phyloP scores from a whole-genome alignment of 2,113 vertebrate species.

The Australoheros scitulus region DNA sequence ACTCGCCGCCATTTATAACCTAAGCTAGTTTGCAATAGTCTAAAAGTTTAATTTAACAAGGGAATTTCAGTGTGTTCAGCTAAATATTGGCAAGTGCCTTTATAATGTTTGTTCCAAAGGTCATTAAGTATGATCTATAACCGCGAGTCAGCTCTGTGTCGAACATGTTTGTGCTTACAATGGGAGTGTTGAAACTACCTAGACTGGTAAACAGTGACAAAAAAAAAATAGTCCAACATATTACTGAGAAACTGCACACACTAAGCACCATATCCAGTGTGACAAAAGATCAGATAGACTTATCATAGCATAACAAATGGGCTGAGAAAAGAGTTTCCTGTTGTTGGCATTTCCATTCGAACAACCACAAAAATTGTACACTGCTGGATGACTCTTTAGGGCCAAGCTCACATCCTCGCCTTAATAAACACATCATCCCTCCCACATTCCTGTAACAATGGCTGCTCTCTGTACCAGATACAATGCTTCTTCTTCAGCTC shows the following conservation, averaged over 20 bases:
- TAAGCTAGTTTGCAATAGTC: fast-evolving
- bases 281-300: neutral
- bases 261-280: neutral
- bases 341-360: conserved; percentile 4
- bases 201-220: neutral
- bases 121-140: neutral
- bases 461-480: conserved; percentile 34
- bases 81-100: neutral
- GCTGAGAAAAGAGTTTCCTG: neutral
- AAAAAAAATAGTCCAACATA: neutral
- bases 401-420: neutral
- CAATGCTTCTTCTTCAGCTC: conserved; percentile 39
- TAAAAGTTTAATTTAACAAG: neutral
- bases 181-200: neutral
- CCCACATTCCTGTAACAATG: conserved; percentile 67
- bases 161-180: neutral
- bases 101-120: neutral
- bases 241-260: neutral
- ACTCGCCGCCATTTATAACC: neutral
- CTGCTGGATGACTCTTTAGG: neutral
- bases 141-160: neutral
- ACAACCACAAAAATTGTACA: neutral
- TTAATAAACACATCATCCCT: conserved; percentile 36
- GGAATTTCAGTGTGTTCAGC: neutral
- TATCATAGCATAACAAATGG: neutral